Evolutionary conservation across 2,888 invertebrate genomes (phyloP).

Genomic region (Caenorhabditis uteleia): DNA sequence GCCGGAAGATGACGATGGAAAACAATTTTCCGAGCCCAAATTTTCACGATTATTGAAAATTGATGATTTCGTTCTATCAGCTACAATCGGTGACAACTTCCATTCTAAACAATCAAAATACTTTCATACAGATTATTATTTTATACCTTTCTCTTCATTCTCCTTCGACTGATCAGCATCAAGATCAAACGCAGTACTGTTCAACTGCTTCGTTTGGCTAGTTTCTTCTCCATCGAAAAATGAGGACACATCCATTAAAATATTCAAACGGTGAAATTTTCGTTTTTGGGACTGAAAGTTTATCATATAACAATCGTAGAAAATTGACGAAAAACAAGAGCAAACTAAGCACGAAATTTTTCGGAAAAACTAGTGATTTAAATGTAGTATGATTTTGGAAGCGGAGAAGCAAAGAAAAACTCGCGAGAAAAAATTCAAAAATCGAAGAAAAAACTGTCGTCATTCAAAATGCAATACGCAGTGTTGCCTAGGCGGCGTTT

Average conservation of each 20-base stretch:
- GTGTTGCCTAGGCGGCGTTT: conserved; percentile 4
- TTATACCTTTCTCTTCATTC: conserved; percentile 20
- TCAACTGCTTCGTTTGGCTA: conserved; percentile 10
- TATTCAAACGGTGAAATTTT: too few relatives aligned
- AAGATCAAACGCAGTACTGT: conserved; percentile 31
- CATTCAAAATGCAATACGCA: conserved; percentile 9
- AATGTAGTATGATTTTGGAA: too few relatives aligned
- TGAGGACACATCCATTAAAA: conserved; percentile 29
- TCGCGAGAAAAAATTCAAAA: neutral
- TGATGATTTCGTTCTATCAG: conserved; percentile 7
- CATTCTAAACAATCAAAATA: conserved; percentile 25
- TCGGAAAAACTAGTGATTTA: too few relatives aligned
- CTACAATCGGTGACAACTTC: conserved; percentile 31
- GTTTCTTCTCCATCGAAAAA: conserved; percentile 29
- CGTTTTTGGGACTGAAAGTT: too few relatives aligned
- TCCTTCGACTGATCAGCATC: conserved; percentile 3
- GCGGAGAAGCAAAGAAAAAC: neutral
- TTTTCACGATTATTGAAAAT: conserved; percentile 2
- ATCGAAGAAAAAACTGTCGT: conserved; percentile 7
- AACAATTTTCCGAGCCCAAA: neutral
- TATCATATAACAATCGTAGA: neutral
- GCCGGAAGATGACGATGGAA: neutral
- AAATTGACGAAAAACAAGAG: neutral
- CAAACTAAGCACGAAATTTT: neutral
- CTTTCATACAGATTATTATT: neutral